Percentiles rank a stretch among this genome's conserved stretches.
Conservation (phyloP, 2,113 vertebrate genomes). For the Rhynchopsitta pachyrhyncha region DNA sequence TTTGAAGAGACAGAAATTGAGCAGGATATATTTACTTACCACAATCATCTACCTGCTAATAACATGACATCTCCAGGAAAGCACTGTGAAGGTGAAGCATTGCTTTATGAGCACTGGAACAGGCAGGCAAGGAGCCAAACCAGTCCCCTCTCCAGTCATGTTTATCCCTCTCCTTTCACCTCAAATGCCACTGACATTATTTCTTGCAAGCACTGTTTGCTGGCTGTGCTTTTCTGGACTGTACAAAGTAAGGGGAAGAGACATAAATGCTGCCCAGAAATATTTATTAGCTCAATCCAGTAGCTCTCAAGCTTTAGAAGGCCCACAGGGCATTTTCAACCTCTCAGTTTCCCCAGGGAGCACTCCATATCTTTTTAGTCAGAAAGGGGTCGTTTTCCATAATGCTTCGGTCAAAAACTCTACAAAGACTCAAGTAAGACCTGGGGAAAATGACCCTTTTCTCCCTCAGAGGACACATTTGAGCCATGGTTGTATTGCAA, state of each 20-base stretch:
- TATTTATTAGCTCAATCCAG: background rate
- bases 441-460: background rate
- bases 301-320: background rate
- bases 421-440: background rate
- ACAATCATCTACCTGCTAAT: background rate
- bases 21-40: background rate
- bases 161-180: background rate
- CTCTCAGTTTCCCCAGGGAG: background rate
- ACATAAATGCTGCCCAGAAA: background rate
- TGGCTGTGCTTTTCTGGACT: background rate
- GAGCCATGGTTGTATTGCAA: background rate
- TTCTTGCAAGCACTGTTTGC: background rate
- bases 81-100: accelerated
- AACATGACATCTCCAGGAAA: background rate
- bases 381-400: background rate
- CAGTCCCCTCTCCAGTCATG: background rate
- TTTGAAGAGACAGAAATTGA: background rate
- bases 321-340: background rate
- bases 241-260: background rate
- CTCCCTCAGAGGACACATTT: background rate
- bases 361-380: background rate
- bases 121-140: background rate
- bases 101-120: background rate
- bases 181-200: background rate
- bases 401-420: background rate